These are phyloP conservation scores for Lithophane ornitopus DNA, from an alignment of 2,888 invertebrate genomes.

Conservation along the genomic window DNA sequence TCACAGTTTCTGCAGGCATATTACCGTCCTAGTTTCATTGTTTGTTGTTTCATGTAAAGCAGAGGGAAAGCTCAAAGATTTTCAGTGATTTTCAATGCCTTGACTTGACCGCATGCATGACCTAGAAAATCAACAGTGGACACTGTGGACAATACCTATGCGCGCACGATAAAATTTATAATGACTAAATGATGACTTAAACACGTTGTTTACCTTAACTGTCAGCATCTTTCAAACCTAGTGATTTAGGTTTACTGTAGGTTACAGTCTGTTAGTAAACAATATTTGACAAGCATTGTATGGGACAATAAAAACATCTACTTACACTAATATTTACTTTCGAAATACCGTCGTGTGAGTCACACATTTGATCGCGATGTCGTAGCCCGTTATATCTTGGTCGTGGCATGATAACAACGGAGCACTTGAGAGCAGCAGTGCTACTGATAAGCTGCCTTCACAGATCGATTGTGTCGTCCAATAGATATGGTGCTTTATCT, in stretches of 20 bases:
- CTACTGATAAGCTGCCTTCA: conserved; percentile 72
- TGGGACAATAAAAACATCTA: conserved; percentile 43
- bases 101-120: background rate
- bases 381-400: conserved; percentile 44
- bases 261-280: conserved; percentile 60
- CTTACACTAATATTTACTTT: conserved; percentile 47
- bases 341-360: conserved; percentile 52
- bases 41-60: too few relatives aligned
- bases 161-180: too few relatives aligned
- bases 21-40: background rate
- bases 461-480: conserved; percentile 75
- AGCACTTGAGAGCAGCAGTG: conserved; percentile 69
- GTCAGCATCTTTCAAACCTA: background rate
- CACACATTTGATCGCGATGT: conserved; percentile 37
- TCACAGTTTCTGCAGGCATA: background rate
- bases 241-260: conserved; percentile 19
- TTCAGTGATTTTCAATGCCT: background rate
- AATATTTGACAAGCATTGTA: conserved; percentile 56
- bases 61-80: background rate
- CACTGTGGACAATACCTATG: too few relatives aligned
- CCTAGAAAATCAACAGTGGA: background rate
- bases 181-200: background rate
- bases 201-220: background rate
- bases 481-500: conserved; percentile 80
- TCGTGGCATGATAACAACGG: conserved; percentile 46